phyloP scores from a whole-genome alignment of 2,888 invertebrate species.

The Drosophila infuscata region DNA sequence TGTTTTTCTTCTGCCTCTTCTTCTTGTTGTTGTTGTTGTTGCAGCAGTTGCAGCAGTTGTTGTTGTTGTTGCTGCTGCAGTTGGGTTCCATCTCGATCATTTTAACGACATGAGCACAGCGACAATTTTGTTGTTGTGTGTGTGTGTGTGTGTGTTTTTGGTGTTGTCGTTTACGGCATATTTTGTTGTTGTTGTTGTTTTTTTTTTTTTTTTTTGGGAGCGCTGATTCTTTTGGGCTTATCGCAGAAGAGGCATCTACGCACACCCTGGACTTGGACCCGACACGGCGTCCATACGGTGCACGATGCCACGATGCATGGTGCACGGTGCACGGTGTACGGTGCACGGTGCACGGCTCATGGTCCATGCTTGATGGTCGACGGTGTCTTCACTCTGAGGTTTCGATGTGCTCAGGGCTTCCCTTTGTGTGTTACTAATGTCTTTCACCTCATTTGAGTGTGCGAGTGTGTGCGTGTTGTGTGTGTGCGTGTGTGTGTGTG shows the following conservation, averaged over 20 bases:
- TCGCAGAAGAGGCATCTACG: constrained; percentile 57
- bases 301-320: neutral
- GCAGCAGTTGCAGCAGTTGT: constrained; percentile 3
- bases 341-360: constrained; percentile 10
- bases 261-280: constrained; percentile 65
- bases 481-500: neutral
- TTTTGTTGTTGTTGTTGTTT: constrained; percentile 12
- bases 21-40: constrained; percentile 25
- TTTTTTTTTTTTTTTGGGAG: constrained; percentile 39
- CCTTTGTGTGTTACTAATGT: constrained; percentile 63
- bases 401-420: constrained; percentile 42
- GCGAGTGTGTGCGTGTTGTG: neutral
- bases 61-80: constrained; percentile 29
- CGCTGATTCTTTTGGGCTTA: constrained; percentile 48
- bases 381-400: constrained; percentile 17
- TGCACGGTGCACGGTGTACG: neutral
- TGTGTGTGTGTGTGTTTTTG: constrained; percentile 19
- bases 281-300: constrained; percentile 28
- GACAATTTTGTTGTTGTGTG: constrained; percentile 45
- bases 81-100: constrained; percentile 51
- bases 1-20: neutral
- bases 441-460: constrained; percentile 41
- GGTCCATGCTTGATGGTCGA: neutral
- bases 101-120: constrained; percentile 57
- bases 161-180: constrained; percentile 37